These are phyloP conservation scores for Enteromius anoplus DNA, from an alignment of 2,797 vertebrate species.

Conservation along the genomic window DNA sequence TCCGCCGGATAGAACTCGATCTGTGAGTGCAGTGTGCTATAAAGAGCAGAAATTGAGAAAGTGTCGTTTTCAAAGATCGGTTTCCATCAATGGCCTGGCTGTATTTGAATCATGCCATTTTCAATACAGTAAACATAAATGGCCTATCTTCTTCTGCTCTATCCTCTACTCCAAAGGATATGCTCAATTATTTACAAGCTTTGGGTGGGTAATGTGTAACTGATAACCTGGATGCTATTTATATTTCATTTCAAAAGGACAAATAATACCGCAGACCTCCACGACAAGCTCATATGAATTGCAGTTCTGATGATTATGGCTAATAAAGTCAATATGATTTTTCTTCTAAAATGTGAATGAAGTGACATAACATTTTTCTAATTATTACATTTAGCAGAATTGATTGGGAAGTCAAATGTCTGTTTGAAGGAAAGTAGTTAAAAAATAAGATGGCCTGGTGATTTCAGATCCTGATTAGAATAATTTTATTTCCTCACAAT, in stretches of 20 bases:
- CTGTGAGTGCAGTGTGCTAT: constrained; percentile 2
- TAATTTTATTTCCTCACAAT: not conserved
- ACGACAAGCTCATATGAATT: constrained; percentile 49
- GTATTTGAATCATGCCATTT: not conserved
- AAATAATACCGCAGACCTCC: constrained; percentile 70
- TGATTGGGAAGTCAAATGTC: not conserved
- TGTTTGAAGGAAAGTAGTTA: not conserved
- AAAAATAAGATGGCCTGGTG: not conserved
- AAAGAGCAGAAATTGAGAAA: constrained; percentile 14
- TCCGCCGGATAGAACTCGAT: not conserved
- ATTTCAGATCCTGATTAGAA: not conserved
- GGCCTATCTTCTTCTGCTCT: constrained; percentile 46
- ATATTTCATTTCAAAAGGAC: constrained; percentile 77
- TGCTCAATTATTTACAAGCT: constrained; percentile 76
- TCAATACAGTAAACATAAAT: constrained; percentile 31
- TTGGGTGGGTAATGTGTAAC: constrained; percentile 75
- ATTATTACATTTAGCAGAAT: not conserved
- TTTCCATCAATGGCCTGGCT: constrained; percentile 17
- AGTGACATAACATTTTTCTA: not conserved
- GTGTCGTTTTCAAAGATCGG: constrained; percentile 33
- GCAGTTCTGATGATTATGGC: not conserved
- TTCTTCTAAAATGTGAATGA: not conserved
- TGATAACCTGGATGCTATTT: constrained; percentile 80
- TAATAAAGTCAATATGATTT: not conserved
- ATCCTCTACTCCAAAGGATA: constrained; percentile 58